phyloP scores from a whole-genome alignment of 2,113 vertebrate species.

The Scartelaos histophorus region DNA sequence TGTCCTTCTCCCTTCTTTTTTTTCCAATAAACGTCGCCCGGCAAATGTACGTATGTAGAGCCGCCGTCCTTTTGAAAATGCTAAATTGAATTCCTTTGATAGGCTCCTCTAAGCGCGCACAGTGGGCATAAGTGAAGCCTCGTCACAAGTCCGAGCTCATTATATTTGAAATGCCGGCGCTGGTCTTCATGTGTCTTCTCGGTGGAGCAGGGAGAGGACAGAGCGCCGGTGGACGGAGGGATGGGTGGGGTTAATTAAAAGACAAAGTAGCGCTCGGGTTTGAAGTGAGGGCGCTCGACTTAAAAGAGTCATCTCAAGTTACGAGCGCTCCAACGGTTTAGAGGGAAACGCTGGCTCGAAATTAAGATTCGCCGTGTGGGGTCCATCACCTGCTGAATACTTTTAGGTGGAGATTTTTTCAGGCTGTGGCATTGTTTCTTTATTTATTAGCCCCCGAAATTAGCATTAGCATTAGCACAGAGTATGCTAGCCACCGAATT shows the following conservation, averaged over 20 bases:
- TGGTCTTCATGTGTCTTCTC: constrained; percentile 31
- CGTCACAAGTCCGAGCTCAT: constrained; percentile 59
- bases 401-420: too few species aligned
- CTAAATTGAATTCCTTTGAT: constrained; percentile 71
- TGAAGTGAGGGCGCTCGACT: neutral
- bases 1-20: constrained; percentile 23
- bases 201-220: constrained; percentile 17
- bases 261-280: constrained; percentile 22
- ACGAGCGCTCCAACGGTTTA: neutral
- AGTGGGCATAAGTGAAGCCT: constrained; percentile 63
- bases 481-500: too few species aligned
- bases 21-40: constrained; percentile 46
- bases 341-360: too few species aligned
- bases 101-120: constrained; percentile 37
- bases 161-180: constrained; percentile 60
- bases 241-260: constrained; percentile 27
- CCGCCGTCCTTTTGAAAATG: constrained; percentile 54
- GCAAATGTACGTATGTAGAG: constrained; percentile 52
- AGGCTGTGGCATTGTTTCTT: too few species aligned
- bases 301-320: neutral
- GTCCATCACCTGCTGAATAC: too few species aligned
- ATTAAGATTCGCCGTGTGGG: too few species aligned
- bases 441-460: too few species aligned
- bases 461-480: too few species aligned
- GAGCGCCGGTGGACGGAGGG: constrained; percentile 42